Conservation (phyloP, 1,140 invertebrate genomes). For the Melitaea cinxia region DNA sequence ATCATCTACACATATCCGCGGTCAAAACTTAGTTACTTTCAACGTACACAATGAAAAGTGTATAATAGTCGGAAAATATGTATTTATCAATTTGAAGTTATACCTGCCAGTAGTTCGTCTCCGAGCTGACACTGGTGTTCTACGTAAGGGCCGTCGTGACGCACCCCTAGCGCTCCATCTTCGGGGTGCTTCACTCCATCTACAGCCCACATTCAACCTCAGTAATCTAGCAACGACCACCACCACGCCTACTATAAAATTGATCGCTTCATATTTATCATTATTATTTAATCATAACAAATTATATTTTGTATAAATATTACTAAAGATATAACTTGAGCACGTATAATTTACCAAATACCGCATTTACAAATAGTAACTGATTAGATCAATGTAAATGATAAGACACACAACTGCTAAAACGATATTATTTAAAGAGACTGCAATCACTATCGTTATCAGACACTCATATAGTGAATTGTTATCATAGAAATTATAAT, state of each 20-base stretch:
- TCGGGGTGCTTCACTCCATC: slow-evolving; percentile 72
- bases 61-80: neutral
- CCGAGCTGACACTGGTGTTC: slow-evolving; percentile 63
- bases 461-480: neutral
- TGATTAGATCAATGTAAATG: slow-evolving; percentile 21
- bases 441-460: neutral
- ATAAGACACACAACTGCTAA: slow-evolving; percentile 28
- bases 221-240: slow-evolving; percentile 34
- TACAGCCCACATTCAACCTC: slow-evolving; percentile 44
- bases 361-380: slow-evolving; percentile 21
- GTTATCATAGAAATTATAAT: too few species aligned
- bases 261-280: neutral
- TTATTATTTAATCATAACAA: neutral
- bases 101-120: slow-evolving; percentile 77
- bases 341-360: slow-evolving; percentile 13
- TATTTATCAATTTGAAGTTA: slow-evolving; percentile 10
- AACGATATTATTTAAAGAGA: slow-evolving; percentile 18
- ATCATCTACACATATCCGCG: neutral
- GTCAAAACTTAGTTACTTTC: too few species aligned
- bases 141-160: slow-evolving; percentile 56
- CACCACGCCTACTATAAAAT: slow-evolving; percentile 15
- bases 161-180: slow-evolving; percentile 72
- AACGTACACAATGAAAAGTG: neutral
- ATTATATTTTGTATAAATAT: neutral
- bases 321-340: neutral